Conservation (phyloP, 2,888 invertebrate genomes). For the Phalera bucephala region DNA sequence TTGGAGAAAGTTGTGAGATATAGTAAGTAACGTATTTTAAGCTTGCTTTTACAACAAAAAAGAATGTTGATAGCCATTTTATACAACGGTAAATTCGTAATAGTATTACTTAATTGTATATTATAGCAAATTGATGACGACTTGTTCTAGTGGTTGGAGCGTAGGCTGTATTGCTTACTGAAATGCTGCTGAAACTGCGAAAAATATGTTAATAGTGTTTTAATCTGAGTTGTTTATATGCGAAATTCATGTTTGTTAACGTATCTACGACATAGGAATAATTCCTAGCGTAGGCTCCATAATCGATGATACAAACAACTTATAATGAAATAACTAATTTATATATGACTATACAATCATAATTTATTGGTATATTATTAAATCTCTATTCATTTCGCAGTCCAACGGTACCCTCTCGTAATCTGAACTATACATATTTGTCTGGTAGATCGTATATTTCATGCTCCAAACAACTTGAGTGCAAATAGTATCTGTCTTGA, state of each 20-base stretch:
- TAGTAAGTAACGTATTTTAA: too few species aligned
- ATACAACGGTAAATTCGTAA: background rate
- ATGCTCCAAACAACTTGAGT: too few species aligned
- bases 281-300: background rate
- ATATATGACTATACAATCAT: conserved; percentile 7
- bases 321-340: too few species aligned
- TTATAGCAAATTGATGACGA: background rate
- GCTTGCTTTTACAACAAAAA: background rate
- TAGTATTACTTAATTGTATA: background rate
- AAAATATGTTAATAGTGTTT: background rate
- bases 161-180: too few species aligned
- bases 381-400: too few species aligned
- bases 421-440: too few species aligned
- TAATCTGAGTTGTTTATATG: too few species aligned
- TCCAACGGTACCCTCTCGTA: too few species aligned
- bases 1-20: background rate
- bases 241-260: too few species aligned
- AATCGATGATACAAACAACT: background rate
- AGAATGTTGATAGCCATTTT: background rate
- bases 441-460: conserved; percentile 35
- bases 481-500: too few species aligned
- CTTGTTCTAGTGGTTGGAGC: too few species aligned
- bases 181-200: background rate
- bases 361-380: conserved; percentile 23
- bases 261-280: too few species aligned